A percentile compares a stretch with the other conserved stretches of the same genome.
These are phyloP conservation scores for Brachionus asplanchnoidis DNA, from an alignment of 1,140 invertebrate species.

Conservation along the genomic window DNA sequence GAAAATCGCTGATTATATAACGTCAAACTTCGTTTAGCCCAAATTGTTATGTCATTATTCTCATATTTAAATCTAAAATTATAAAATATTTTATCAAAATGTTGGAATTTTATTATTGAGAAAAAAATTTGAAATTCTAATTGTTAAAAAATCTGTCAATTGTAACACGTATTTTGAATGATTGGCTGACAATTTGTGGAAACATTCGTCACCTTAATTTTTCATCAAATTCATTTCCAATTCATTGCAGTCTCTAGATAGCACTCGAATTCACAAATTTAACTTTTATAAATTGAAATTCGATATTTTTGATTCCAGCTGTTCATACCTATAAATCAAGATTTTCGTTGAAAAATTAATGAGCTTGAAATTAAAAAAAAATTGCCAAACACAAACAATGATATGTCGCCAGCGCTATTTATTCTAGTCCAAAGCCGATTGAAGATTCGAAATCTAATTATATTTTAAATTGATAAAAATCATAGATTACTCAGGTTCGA, in stretches of 20 bases:
- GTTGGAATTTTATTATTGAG: conserved; percentile 7
- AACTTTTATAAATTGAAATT: not conserved
- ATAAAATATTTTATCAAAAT: not conserved
- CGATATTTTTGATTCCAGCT: not conserved
- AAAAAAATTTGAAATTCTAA: conserved; percentile 4
- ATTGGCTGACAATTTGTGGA: not conserved
- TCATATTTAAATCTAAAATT: conserved; percentile 19
- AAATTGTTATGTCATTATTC: conserved; percentile 27
- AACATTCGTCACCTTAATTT: conserved; percentile 5
- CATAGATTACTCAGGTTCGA: not conserved
- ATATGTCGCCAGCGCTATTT: not conserved
- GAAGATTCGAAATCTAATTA: not conserved
- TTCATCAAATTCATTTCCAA: not conserved
- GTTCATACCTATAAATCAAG: not conserved
- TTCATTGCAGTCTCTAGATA: not conserved
- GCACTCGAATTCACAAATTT: not conserved
- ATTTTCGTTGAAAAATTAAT: not conserved
- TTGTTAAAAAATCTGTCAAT: not conserved
- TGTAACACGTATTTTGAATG: not conserved
- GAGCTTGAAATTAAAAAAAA: not conserved
- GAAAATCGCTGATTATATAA: not conserved
- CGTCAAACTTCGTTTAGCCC: not conserved
- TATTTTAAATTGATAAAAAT: not conserved
- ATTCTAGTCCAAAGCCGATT: not conserved
- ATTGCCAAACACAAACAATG: not conserved